phyloP scores from a whole-genome alignment of 2,113 vertebrate genomes.

The Meles meles region DNA sequence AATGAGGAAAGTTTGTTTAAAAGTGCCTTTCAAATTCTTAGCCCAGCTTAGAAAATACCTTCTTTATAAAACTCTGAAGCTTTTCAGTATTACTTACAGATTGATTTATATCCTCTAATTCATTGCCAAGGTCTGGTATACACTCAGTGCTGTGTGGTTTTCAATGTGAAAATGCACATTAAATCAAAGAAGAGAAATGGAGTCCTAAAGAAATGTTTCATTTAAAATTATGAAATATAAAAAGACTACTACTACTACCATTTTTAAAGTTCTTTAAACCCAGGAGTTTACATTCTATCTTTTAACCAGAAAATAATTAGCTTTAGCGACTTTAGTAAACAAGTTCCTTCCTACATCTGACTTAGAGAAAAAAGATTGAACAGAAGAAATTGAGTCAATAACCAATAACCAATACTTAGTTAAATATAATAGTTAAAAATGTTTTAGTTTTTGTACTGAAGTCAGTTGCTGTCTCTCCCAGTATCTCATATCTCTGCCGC shows the following conservation, averaged over 20 bases:
- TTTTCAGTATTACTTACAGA: constrained; percentile 31
- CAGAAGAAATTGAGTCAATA: not conserved
- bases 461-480: not conserved
- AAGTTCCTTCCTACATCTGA: not conserved
- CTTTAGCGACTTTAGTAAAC: not conserved
- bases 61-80: constrained; percentile 30
- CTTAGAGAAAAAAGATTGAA: not conserved
- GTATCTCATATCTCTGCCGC: not conserved
- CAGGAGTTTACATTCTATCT: not conserved
- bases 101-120: constrained; percentile 14
- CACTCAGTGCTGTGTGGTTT: not conserved
- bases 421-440: constrained; percentile 5
- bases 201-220: not conserved
- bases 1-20: constrained; percentile 21
- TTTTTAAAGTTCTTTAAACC: not conserved
- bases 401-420: not conserved
- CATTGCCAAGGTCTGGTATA: not conserved
- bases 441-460: not conserved
- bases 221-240: not conserved
- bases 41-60: not conserved
- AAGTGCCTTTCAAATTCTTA: constrained; percentile 8
- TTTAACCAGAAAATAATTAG: constrained; percentile 15
- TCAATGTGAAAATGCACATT: not conserved
- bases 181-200: not conserved
- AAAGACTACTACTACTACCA: not conserved